A percentile compares a stretch with the other conserved stretches of the same genome.
Conservation (phyloP, 2,888 invertebrate genomes). For the Augochlorella aurata region DNA sequence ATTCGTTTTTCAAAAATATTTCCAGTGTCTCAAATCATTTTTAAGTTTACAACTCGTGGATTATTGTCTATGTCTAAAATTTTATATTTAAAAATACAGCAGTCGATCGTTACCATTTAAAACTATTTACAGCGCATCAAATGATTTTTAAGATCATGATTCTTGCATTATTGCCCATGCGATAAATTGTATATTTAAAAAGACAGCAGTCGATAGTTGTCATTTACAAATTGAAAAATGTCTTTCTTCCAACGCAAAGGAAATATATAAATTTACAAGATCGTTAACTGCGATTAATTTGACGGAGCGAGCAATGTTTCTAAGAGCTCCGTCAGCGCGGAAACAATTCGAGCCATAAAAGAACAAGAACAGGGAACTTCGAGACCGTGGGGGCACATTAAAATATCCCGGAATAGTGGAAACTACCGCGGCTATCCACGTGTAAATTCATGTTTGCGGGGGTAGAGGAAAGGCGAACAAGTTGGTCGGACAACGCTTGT, state of each 20-base stretch:
- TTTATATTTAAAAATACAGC: too few relatives aligned
- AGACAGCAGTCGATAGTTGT: neutral
- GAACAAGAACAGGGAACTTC: conserved; percentile 3
- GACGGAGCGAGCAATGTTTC: neutral
- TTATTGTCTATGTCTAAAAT: too few relatives aligned
- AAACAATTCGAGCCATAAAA: neutral
- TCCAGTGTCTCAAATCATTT: too few relatives aligned
- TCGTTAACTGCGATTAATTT: neutral
- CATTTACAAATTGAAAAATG: neutral
- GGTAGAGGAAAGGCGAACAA: conserved; percentile 34
- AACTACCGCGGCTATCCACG: conserved; percentile 29
- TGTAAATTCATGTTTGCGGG: conserved; percentile 48
- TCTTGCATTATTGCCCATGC: neutral
- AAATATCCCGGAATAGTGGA: conserved; percentile 37
- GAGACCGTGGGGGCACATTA: conserved; percentile 22
- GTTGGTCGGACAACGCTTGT: conserved; percentile 67
- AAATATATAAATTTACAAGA: neutral
- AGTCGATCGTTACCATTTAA: too few relatives aligned
- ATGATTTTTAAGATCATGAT: neutral
- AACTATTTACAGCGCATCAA: too few relatives aligned
- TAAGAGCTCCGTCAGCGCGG: neutral
- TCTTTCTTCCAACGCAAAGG: neutral
- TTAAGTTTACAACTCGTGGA: too few relatives aligned
- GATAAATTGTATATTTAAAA: neutral
- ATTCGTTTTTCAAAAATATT: too few relatives aligned